Conservation (phyloP, 2,888 invertebrate genomes). For the Oxyteleia sp. region DNA sequence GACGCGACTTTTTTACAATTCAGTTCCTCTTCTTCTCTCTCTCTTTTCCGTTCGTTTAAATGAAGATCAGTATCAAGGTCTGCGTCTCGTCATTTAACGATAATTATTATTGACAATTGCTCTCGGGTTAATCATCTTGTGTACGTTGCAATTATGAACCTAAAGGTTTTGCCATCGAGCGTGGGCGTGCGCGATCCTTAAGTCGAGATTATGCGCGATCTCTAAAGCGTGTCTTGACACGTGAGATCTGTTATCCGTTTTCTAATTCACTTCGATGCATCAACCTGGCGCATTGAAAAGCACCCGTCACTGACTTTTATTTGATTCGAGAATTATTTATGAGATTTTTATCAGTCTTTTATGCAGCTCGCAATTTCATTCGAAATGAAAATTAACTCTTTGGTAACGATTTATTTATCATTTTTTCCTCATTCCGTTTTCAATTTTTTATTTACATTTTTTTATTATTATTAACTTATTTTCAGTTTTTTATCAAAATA, state of each 20-base stretch:
- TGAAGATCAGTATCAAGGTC: conserved; percentile 59
- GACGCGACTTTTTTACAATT: conserved; percentile 1
- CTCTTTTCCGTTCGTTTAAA: neutral
- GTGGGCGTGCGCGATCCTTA: conserved; percentile 39
- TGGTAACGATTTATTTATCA: too few relatives aligned
- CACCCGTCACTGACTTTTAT: conserved; percentile 15
- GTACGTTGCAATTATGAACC: conserved; percentile 54
- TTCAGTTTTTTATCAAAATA: too few relatives aligned
- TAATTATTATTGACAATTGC: conserved; percentile 59
- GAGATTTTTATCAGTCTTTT: too few relatives aligned
- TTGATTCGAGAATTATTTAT: conserved; percentile 9
- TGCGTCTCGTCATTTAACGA: conserved; percentile 25
- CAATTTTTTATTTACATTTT: too few relatives aligned
- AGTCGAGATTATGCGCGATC: conserved; percentile 24
- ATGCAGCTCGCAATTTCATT: too few relatives aligned
- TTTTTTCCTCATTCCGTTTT: too few relatives aligned
- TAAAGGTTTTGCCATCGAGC: conserved; percentile 42
- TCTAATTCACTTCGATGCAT: neutral
- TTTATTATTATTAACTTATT: too few relatives aligned
- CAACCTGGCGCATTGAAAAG: too few relatives aligned
- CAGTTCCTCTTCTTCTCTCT: too few relatives aligned
- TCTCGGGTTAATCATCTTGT: conserved; percentile 66
- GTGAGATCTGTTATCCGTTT: conserved; percentile 40
- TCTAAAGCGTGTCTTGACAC: conserved; percentile 20
- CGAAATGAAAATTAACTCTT: too few relatives aligned